Evolutionary conservation across 2,113 vertebrate species (phyloP).

Genomic region (Eulemur macaco): DNA sequence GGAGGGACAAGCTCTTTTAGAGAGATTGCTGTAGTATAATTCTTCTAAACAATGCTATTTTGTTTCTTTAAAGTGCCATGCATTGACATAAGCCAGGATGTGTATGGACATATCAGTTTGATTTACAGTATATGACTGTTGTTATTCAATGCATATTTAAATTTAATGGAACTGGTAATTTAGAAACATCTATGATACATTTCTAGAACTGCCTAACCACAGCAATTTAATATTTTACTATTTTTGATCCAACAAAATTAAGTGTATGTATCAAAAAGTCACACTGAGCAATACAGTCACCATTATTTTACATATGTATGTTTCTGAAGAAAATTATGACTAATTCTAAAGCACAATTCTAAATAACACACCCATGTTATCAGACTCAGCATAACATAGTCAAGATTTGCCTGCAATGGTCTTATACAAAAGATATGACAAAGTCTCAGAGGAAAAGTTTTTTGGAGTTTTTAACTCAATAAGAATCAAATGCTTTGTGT

Average conservation of each 20-base stretch:
- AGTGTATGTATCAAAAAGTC: constrained; percentile 5
- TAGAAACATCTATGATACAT: not conserved
- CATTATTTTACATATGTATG: not conserved
- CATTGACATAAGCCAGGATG: not conserved
- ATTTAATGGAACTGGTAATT: constrained; percentile 13
- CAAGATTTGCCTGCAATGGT: not conserved
- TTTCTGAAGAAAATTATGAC: constrained; percentile 10
- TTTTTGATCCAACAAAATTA: constrained; percentile 33
- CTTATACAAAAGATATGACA: not conserved
- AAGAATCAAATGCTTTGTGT: not conserved
- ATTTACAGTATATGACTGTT: not conserved
- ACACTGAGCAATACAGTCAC: not conserved
- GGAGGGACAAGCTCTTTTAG: not conserved
- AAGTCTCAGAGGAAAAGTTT: not conserved
- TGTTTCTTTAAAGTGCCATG: not conserved
- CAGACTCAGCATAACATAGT: not conserved
- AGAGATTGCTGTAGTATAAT: not conserved
- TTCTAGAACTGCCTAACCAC: not conserved
- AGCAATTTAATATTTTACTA: not conserved
- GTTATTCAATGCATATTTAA: constrained; percentile 37
- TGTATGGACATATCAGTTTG: not conserved
- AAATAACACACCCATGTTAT: not conserved
- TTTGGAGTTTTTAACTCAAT: not conserved
- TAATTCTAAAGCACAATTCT: not conserved
- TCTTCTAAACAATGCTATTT: constrained; percentile 21